Base-by-base conservation (phyloP, 1,140 invertebrate species). In the Aphidius gifuensis region DNA sequence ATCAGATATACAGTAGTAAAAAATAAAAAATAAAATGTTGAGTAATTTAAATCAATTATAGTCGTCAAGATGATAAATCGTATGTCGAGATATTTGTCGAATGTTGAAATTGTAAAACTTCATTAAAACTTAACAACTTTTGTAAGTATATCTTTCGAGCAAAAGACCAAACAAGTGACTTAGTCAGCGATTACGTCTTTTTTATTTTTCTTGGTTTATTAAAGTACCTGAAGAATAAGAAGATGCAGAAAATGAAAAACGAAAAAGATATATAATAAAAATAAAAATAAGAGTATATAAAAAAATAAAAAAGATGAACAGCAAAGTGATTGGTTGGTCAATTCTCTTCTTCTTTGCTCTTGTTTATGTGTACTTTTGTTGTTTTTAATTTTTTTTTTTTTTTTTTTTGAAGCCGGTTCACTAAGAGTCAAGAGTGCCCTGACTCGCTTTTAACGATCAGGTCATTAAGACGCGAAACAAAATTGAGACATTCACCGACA, bases 381-480 rank as follows among this genome's bases (percentile, higher is more conserved):
- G 23, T 32, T 9, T 9, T 40, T 9, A n/a, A 23, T 40, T 9
- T 32, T 38, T 53, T 38, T 38, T 61, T 57, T 51, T 55, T 32
- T 11, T 23, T 21, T 9, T 45, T 59, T 65, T 60, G 61, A 55
- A 75, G 74, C 74, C 73, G 74, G 74, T 76, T 76, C 70, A 63
- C 50, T 6, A 60, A 32, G 23, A 32, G 23, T 32, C 23, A 32
- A 32, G 23, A 32, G 23, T 32, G 23, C 23, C 23, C 23, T 32
- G 23, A 67, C 63, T 66, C 66, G 65, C 67, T 74, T 72, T 76
- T 74, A 76, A 76, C 73, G 74, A 76, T 74, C 72, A 32, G 73
- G 73, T 76, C 74, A 74, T 76, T 76, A 76, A 74, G 73, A 71
- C 71, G 71, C 69, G 71, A 70, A 74, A 72, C 23, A 74, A 76